Percentiles rank a stretch among this genome's conserved stretches.
Evolutionary conservation across 2,888 invertebrate genomes (phyloP).

Genomic region (Ophonus ardosiacus): DNA sequence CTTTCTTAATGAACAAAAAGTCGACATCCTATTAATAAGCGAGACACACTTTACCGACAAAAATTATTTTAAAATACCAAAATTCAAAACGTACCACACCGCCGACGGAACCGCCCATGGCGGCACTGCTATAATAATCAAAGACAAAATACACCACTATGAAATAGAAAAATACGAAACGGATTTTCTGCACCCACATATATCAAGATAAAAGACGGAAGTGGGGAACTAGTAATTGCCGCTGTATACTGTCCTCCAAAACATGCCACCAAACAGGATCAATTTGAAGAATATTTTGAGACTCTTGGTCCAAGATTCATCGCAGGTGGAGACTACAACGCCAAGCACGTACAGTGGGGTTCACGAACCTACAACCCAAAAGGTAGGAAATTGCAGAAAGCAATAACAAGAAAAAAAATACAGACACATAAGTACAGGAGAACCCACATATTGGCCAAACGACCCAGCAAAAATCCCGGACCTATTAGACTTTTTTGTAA

Average conservation of each 20-base stretch:
- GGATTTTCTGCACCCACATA: slow-evolving; percentile 58
- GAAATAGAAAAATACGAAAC: slow-evolving; percentile 26
- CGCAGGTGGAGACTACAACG: slow-evolving; percentile 56
- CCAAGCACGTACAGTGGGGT: slow-evolving; percentile 59
- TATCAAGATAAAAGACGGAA: slow-evolving; percentile 46
- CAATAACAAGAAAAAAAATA: slow-evolving; percentile 45
- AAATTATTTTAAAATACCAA: no score
- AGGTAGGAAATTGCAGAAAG: slow-evolving; percentile 50
- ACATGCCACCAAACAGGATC: slow-evolving; percentile 41
- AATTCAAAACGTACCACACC: no score
- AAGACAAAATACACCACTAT: slow-evolving; percentile 52
- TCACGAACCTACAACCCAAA: slow-evolving; percentile 53
- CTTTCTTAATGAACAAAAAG: no score
- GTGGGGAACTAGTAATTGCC: slow-evolving; percentile 37
- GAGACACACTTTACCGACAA: no score
- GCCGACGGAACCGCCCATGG: no score
- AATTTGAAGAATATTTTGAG: slow-evolving; percentile 53
- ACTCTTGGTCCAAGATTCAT: slow-evolving; percentile 59
- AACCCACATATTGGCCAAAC: slow-evolving; percentile 66
- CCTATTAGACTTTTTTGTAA: no score
- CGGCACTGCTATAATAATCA: no score
- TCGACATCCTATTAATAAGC: no score
- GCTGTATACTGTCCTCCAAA: slow-evolving; percentile 60
- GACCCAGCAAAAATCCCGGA: slow-evolving; percentile 65
- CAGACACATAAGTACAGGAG: slow-evolving; percentile 61